These are phyloP conservation scores for Anoplopoma fimbria DNA, from an alignment of 2,113 vertebrate genomes.

Conservation along the genomic window DNA sequence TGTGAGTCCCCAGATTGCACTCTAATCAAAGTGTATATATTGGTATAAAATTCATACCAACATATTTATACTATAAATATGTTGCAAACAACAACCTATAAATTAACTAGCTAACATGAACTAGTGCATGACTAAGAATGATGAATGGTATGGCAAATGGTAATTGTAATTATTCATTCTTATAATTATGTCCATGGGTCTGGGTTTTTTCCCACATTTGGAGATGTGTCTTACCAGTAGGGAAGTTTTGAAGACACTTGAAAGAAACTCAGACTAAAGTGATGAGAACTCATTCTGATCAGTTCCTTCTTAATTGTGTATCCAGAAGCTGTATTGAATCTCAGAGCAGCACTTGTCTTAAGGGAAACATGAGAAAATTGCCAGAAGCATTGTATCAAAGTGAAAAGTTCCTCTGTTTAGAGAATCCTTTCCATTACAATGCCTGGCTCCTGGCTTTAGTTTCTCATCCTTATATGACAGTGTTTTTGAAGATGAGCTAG, in stretches of 20 bases:
- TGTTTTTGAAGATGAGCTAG: constrained; percentile 23
- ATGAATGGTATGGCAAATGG: not conserved
- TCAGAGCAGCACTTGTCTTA: constrained; percentile 1
- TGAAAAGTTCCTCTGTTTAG: constrained; percentile 3
- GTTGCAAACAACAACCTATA: not conserved
- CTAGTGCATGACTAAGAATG: not conserved
- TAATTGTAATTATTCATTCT: no score
- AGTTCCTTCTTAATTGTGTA: not conserved
- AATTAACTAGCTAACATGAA: not conserved
- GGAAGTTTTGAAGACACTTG: not conserved
- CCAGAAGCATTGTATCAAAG: constrained; percentile 16
- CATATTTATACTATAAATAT: no score
- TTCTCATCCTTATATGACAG: constrained; percentile 30
- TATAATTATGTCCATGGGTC: not conserved
- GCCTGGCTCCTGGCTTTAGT: constrained; percentile 20
- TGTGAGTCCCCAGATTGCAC: not conserved
- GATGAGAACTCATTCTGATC: not conserved
- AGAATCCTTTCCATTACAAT: constrained; percentile 15
- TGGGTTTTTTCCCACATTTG: not conserved
- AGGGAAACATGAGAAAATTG: constrained; percentile 17
- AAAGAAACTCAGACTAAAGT: no score
- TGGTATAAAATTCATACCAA: no score
- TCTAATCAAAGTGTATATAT: not conserved
- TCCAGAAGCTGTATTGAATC: constrained; percentile 32
- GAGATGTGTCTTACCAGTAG: not conserved